phyloP scores from a whole-genome alignment of 2,113 vertebrate species.

The Crotalus horridus region DNA sequence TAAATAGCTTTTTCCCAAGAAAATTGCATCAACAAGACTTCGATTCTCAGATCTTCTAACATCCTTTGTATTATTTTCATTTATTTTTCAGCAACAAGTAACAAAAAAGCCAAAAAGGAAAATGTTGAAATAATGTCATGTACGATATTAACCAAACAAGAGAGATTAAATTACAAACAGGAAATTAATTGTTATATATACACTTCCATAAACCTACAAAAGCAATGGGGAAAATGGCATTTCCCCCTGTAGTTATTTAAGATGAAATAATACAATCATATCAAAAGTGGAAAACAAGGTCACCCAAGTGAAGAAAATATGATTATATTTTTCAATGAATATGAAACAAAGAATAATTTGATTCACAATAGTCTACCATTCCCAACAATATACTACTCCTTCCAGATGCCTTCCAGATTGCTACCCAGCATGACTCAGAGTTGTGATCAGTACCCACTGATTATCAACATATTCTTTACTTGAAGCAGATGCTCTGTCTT shows the following conservation, averaged over 20 bases:
- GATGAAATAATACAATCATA: not conserved
- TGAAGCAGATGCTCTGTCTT: not conserved
- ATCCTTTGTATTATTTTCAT: not conserved
- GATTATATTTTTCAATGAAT: not conserved
- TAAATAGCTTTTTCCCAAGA: not conserved
- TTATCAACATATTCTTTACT: not conserved
- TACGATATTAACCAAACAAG: not conserved
- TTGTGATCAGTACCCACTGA: not conserved
- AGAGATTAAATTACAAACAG: not conserved
- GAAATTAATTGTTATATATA: not conserved
- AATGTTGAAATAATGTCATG: not conserved
- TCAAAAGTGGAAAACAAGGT: not conserved
- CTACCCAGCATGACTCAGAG: not conserved
- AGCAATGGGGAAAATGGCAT: not conserved
- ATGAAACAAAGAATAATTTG: not conserved
- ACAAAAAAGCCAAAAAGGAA: not conserved
- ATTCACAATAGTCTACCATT: not conserved
- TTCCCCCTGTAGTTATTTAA: not conserved
- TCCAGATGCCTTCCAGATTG: not conserved
- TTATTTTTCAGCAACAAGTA: not conserved
- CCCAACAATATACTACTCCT: not conserved
- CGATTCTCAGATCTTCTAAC: not conserved
- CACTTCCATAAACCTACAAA: not conserved
- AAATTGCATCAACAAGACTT: not conserved
- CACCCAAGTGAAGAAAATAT: not conserved